A percentile compares a stretch with the other conserved stretches of the same genome.
Evolutionary conservation across 2,113 vertebrate genomes (phyloP).

Genomic region (Phaethornis superciliosus): DNA sequence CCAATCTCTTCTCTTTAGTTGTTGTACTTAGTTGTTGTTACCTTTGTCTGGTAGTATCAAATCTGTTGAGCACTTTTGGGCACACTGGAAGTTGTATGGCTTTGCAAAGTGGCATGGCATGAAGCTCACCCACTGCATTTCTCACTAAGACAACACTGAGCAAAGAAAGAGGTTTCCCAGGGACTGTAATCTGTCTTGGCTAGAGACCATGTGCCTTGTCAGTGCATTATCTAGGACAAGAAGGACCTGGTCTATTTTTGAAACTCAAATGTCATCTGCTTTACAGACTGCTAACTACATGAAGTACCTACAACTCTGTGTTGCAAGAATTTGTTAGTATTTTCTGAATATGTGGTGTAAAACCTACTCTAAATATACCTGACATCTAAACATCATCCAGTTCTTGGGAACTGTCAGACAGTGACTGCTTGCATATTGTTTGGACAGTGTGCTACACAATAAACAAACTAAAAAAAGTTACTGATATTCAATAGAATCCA

Average conservation of each 20-base stretch:
- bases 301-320: not conserved
- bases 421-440: constrained; percentile 10
- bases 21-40: not conserved
- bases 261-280: not conserved
- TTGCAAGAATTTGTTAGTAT: not conserved
- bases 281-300: not conserved
- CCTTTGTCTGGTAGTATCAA: not conserved
- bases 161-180: not conserved
- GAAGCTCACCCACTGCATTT: not conserved
- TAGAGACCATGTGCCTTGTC: not conserved
- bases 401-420: not conserved
- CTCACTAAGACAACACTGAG: not conserved
- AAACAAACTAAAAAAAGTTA: not conserved
- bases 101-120: not conserved
- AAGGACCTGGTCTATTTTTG: not conserved
- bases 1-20: not conserved
- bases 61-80: not conserved
- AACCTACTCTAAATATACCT: not conserved
- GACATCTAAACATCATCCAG: not conserved
- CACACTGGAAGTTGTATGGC: not conserved
- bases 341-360: not conserved
- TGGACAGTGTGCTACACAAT: not conserved
- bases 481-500: not conserved
- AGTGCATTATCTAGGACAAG: not conserved
- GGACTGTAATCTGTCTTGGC: not conserved